phyloP scores from a whole-genome alignment of 1,140 invertebrate species.

The Brachionus plicatilis region DNA sequence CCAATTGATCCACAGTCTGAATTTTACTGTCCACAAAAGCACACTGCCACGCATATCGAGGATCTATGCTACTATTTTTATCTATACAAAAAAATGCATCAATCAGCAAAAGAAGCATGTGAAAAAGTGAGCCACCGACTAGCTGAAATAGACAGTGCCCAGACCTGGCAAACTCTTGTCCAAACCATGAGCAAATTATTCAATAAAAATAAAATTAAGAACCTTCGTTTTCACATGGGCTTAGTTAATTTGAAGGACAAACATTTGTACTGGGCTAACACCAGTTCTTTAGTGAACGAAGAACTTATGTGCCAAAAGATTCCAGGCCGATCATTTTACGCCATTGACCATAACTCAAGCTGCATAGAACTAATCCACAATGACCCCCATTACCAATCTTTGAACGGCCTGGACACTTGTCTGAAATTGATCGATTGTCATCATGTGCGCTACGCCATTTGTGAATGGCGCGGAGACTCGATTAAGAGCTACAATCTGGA shows the following conservation, averaged over 20 bases:
- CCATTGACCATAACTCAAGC: not conserved
- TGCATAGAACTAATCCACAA: not conserved
- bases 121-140: conserved; percentile 7
- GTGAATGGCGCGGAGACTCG: not conserved
- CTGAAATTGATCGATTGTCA: not conserved
- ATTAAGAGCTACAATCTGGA: conserved; percentile 17
- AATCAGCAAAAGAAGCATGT: not conserved
- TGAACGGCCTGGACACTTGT: not conserved
- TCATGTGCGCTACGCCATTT: not conserved
- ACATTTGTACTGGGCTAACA: not conserved
- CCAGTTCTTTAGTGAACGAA: not conserved
- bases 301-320: not conserved
- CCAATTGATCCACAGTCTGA: not conserved
- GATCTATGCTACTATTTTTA: conserved; percentile 4
- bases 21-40: conserved; percentile 25
- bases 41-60: not conserved
- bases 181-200: not conserved
- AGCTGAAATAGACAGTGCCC: not conserved
- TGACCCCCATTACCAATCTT: not conserved
- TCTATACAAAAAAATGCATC: not conserved
- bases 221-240: not conserved
- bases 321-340: not conserved
- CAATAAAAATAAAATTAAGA: not conserved
- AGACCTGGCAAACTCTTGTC: not conserved
- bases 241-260: not conserved